Percentiles rank a stretch among this genome's conserved stretches.
These are phyloP conservation scores for Hypena proboscidalis DNA, from an alignment of 2,888 invertebrate genomes.

Conservation along the genomic window DNA sequence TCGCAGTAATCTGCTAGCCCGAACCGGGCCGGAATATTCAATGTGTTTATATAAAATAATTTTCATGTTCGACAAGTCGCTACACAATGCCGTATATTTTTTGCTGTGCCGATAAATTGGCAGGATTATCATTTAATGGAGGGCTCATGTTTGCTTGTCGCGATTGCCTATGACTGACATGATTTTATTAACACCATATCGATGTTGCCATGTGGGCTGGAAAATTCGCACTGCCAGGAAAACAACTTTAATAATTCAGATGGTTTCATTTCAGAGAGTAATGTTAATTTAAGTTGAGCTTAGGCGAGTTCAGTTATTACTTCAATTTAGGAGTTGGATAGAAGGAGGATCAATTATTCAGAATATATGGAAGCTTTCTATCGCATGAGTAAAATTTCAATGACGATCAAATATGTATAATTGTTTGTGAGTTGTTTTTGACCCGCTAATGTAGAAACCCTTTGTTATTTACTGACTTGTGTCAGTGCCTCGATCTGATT, in stretches of 20 bases:
- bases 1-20: constrained; percentile 67
- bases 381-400: constrained; percentile 66
- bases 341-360: constrained; percentile 71
- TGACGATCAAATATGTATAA: constrained; percentile 63
- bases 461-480: constrained; percentile 18
- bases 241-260: constrained; percentile 65
- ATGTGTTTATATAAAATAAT: constrained; percentile 85
- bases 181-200: constrained; percentile 82
- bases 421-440: constrained; percentile 51
- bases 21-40: constrained; percentile 78
- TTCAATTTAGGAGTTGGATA: constrained; percentile 66
- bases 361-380: constrained; percentile 59
- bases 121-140: constrained; percentile 85
- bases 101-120: constrained; percentile 82
- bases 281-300: constrained; percentile 68
- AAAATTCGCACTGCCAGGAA: constrained; percentile 59
- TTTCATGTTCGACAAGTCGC: constrained; percentile 84
- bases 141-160: constrained; percentile 83
- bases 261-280: constrained; percentile 68
- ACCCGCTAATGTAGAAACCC: constrained; percentile 28
- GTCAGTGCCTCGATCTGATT: too few relatives aligned
- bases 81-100: constrained; percentile 81
- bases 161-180: constrained; percentile 81
- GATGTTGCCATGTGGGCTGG: constrained; percentile 62
- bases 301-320: constrained; percentile 69